Conservation (phyloP, 1,140 invertebrate species). For the Euglossa dilemma region DNA sequence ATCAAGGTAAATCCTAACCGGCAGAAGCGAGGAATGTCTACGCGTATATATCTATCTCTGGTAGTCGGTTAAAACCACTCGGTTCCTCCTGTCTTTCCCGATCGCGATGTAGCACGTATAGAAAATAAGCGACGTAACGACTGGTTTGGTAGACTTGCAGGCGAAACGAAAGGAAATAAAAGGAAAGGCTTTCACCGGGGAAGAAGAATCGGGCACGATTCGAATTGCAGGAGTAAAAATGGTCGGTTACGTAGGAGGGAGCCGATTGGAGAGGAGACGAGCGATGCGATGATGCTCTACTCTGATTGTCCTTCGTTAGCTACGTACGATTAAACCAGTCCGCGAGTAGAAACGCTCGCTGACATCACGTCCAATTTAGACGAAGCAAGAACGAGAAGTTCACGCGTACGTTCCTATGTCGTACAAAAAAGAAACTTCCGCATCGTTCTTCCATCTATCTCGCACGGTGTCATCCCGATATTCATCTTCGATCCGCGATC, state of each 20-base stretch:
- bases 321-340: constrained; percentile 47
- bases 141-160: too few relatives aligned
- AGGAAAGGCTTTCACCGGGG: not conserved
- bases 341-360: constrained; percentile 51
- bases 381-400: not conserved
- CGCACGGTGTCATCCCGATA: not conserved
- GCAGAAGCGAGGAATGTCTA: constrained; percentile 5
- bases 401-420: constrained; percentile 3
- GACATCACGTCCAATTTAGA: constrained; percentile 68
- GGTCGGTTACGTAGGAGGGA: constrained; percentile 14
- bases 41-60: not conserved
- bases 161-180: not conserved
- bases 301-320: constrained; percentile 65
- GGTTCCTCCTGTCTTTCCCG: too few relatives aligned
- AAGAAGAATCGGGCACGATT: not conserved
- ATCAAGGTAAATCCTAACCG: constrained; percentile 21
- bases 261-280: constrained; percentile 44
- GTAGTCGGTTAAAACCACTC: not conserved
- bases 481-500: constrained; percentile 21
- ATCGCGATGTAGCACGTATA: too few relatives aligned
- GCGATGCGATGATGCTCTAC: constrained; percentile 40
- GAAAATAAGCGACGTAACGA: too few relatives aligned
- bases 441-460: constrained; percentile 7
- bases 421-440: constrained; percentile 19
- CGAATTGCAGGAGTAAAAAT: not conserved